These are phyloP conservation scores for Epicauta chinensis DNA, from an alignment of 1,140 invertebrate genomes.

Conservation along the genomic window DNA sequence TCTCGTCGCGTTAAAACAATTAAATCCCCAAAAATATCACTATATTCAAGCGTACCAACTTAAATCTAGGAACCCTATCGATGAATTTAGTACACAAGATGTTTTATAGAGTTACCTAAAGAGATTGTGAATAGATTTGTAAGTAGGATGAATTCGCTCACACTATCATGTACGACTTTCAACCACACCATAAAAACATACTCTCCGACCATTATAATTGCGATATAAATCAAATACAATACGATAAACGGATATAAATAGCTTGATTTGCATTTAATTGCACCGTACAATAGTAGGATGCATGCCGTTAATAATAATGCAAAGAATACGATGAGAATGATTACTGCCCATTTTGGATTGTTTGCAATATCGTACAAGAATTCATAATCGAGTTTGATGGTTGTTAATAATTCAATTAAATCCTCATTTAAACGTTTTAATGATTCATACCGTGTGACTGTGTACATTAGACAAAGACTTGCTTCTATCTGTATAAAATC, in stretches of 20 bases:
- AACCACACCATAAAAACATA: constrained; percentile 5
- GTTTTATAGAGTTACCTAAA: too few relatives aligned
- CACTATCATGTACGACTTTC: constrained; percentile 9
- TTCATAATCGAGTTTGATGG: neutral
- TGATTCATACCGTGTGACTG: neutral
- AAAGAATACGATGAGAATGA: neutral
- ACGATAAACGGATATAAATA: constrained; percentile 18
- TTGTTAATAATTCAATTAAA: neutral
- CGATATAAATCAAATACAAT: constrained; percentile 14
- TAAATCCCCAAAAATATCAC: too few relatives aligned
- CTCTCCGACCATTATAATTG: neutral
- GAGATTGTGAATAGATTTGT: too few relatives aligned
- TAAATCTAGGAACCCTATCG: too few relatives aligned
- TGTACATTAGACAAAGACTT: neutral
- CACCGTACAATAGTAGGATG: neutral
- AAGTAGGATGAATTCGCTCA: too few relatives aligned
- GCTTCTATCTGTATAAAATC: constrained; percentile 9
- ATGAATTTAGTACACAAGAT: too few relatives aligned
- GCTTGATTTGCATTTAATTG: neutral
- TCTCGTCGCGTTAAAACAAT: too few relatives aligned
- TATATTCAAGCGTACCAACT: too few relatives aligned
- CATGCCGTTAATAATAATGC: neutral
- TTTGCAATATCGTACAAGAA: neutral
- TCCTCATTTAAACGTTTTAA: neutral
- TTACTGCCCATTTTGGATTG: constrained; percentile 1